phyloP scores from a whole-genome alignment of 2,113 vertebrate species.

The Rhagologus leucostigma region DNA sequence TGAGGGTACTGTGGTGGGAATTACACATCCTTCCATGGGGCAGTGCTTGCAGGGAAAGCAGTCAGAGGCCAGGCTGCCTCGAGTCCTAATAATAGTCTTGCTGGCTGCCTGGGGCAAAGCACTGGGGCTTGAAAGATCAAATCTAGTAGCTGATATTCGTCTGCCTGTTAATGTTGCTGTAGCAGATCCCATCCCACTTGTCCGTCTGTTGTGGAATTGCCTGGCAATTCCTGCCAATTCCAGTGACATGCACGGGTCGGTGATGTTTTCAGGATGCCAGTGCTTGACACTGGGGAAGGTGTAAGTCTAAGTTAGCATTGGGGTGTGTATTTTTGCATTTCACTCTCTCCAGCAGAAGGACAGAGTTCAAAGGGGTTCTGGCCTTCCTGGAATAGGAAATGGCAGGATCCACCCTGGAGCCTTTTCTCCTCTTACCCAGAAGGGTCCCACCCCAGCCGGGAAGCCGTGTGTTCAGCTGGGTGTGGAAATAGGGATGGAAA shows the following conservation, averaged over 20 bases:
- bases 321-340: background rate
- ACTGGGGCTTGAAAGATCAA: background rate
- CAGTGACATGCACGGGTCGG: rapidly evolving
- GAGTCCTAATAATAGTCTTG: background rate
- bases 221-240: too few species aligned
- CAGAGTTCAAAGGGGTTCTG: slow-evolving; percentile 20
- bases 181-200: background rate
- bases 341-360: background rate
- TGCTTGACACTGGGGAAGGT: background rate
- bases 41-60: background rate
- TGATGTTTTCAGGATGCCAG: background rate
- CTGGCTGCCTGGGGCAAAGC: slow-evolving; percentile 2
- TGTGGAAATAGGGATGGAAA: background rate
- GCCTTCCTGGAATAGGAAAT: background rate
- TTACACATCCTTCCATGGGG: background rate
- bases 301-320: background rate
- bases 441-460: background rate
- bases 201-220: background rate
- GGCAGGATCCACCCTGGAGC: background rate
- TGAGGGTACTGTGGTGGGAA: background rate
- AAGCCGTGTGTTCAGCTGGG: background rate
- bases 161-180: background rate
- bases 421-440: slow-evolving; percentile 6
- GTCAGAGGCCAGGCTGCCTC: background rate
- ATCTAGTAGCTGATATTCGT: background rate